A percentile compares a stretch with the other conserved stretches of the same genome.
phyloP scores from a whole-genome alignment of 2,113 vertebrate species.

The Peromyscus californicus region DNA sequence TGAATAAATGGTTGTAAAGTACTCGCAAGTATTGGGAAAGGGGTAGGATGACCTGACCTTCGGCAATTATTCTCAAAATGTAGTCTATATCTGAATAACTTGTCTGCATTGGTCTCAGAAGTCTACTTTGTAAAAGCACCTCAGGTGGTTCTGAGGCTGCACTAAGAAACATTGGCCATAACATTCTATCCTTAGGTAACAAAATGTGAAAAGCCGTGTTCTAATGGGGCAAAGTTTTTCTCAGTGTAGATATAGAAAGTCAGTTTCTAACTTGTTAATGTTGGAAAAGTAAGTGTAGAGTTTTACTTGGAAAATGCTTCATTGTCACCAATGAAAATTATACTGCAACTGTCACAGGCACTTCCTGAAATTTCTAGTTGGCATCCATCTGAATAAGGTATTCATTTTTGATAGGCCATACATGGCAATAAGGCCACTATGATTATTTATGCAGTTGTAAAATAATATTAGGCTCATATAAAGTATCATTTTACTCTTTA shows the following conservation, averaged over 20 bases:
- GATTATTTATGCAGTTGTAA: background rate
- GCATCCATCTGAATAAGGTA: background rate
- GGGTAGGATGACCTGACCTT: background rate
- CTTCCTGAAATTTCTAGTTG: slow-evolving; percentile 16
- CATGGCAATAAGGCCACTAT: background rate
- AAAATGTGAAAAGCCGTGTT: background rate
- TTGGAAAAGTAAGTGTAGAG: background rate
- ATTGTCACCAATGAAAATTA: slow-evolving; percentile 11
- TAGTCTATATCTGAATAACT: background rate
- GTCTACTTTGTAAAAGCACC: background rate
- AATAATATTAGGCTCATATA: slow-evolving; percentile 29
- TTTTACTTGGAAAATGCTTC: slow-evolving; percentile 25
- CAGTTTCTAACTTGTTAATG: slow-evolving; percentile 1
- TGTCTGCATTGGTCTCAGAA: background rate
- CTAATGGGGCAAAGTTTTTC: background rate
- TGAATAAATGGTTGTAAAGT: background rate
- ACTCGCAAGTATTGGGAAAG: background rate
- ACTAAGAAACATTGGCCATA: background rate
- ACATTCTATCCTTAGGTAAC: background rate
- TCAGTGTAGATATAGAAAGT: background rate
- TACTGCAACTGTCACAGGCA: background rate
- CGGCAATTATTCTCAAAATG: background rate
- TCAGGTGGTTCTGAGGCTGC: slow-evolving; percentile 19
- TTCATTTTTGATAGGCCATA: background rate
- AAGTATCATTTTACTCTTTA: slow-evolving; percentile 11